Percentiles rank a stretch among this genome's conserved stretches.
Conservation (phyloP, 2,113 vertebrate species). For the Strix aluco region DNA sequence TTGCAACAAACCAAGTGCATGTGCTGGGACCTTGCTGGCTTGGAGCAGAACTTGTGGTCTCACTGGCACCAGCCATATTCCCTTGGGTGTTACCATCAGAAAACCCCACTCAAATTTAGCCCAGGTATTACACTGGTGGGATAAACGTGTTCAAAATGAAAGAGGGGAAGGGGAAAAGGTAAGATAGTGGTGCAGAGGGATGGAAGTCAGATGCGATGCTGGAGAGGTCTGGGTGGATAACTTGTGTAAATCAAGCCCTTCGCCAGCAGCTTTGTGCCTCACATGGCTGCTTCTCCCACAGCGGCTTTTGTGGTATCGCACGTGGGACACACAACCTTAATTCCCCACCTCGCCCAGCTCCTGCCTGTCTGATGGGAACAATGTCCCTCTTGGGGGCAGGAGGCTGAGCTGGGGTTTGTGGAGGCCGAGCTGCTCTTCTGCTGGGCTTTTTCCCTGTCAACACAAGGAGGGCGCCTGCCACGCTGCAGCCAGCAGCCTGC, state of each 20-base stretch:
- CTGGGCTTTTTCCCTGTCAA: background rate
- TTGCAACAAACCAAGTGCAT: background rate
- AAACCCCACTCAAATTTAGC: background rate
- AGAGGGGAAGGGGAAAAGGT: background rate
- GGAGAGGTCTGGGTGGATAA: background rate
- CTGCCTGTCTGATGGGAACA: background rate
- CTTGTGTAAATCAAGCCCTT: background rate
- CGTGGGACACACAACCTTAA: accelerated
- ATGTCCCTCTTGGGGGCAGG: background rate
- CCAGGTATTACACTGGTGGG: background rate
- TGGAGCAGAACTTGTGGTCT: background rate
- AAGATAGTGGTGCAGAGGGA: background rate
- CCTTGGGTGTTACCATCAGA: background rate
- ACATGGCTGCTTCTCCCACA: background rate
- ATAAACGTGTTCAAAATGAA: background rate
- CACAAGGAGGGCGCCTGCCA: background rate
- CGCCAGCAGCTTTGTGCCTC: background rate
- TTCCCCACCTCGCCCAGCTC: background rate
- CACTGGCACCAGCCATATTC: background rate
- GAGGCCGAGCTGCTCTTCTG: background rate
- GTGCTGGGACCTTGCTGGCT: background rate
- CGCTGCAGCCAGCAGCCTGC: accelerated
- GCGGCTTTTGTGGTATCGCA: background rate
- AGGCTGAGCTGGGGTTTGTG: background rate
- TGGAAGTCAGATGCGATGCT: background rate